Evolutionary conservation across 2,888 invertebrate genomes (phyloP).

Genomic region (Phrixothrix hirtus): DNA sequence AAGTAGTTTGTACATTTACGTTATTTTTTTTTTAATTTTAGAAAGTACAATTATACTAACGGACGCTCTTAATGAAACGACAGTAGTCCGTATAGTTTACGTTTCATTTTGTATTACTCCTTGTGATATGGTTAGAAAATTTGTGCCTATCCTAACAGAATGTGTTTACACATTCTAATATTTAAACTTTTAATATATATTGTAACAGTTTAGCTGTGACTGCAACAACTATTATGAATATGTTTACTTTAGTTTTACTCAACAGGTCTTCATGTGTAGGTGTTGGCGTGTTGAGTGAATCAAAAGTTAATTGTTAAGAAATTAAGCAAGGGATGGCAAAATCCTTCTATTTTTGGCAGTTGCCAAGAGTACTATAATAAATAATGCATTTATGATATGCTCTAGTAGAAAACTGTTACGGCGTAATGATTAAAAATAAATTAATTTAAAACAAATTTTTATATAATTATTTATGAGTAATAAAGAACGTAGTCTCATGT

Average conservation of each 20-base stretch:
- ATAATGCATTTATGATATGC: constrained; percentile 53
- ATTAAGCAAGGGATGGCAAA: constrained; percentile 50
- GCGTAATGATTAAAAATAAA: constrained; percentile 43
- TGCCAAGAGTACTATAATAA: constrained; percentile 44
- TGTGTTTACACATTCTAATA: constrained; percentile 45
- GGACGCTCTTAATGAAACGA: constrained; percentile 2
- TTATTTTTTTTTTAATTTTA: constrained; percentile 7
- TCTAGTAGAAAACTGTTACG: constrained; percentile 44
- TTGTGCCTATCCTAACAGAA: constrained; percentile 52
- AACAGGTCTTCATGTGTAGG: constrained; percentile 1
- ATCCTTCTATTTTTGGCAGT: constrained; percentile 46
- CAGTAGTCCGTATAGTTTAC: neutral
- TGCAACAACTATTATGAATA: constrained; percentile 51
- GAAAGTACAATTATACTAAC: constrained; percentile 7
- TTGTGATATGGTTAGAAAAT: constrained; percentile 49
- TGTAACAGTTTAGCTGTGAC: constrained; percentile 53
- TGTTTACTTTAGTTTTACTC: constrained; percentile 21
- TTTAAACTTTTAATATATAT: constrained; percentile 34
- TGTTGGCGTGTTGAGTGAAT: constrained; percentile 11
- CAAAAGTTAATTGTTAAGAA: constrained; percentile 20
- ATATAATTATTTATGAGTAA: neutral
- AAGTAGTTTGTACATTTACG: constrained; percentile 8
- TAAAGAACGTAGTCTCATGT: no score
- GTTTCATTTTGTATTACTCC: constrained; percentile 16
- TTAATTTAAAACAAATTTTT: constrained; percentile 29